Evolutionary conservation across 2,113 vertebrate genomes (phyloP), one percentile per base, ranked within the genome.

Genomic region (Cisticola juncidis): DNA sequence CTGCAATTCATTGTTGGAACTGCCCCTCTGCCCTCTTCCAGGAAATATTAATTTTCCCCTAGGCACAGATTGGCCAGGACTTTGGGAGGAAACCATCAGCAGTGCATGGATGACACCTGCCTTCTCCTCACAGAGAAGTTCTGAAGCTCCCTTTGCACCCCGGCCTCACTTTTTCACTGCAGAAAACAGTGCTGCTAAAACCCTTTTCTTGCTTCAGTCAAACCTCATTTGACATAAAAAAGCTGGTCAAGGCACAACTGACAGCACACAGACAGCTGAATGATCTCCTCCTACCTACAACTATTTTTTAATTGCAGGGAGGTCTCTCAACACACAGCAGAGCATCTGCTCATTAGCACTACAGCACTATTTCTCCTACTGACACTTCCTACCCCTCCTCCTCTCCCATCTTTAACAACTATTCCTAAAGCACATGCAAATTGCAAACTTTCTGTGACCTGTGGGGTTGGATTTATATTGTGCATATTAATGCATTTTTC

Each of bases 331-430:
- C 90, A 81, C 86, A 68, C 94, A 95, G 91, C 68, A 95, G 94
- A 97, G 96, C 97, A 97, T 98, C 97, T 98, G 97, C 92, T 98
- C 97, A 95, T 98, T 98, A 98, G 90, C 94, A 93, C 86, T 84
- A 92, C 76, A 92, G 92, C 71, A 70, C 94, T 90, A 80, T 86
- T 95, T 97, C 92, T 97, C 88, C 76, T 81, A 91, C 92, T 96
- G 96, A 96, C 86, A 83, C 88, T 93, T 96, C 72, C 88, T 85
- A 87, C 82, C 93, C 79, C 80, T 94, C 90, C 94, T 95, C 94
- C 93, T 93, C 81, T 58, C 81, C 79, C 66, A 29, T 92, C 82
- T 91, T 85, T 96, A 86, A 94, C 79, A 93, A 69, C 96, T 84
- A 93, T 64, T 96, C 72, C 79, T 93, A 97, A 97, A 97, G 88